Percentiles rank a stretch among this genome's conserved stretches.
Evolutionary conservation across 2,888 invertebrate species (phyloP).

Genomic region (Cynaeus angustus): DNA sequence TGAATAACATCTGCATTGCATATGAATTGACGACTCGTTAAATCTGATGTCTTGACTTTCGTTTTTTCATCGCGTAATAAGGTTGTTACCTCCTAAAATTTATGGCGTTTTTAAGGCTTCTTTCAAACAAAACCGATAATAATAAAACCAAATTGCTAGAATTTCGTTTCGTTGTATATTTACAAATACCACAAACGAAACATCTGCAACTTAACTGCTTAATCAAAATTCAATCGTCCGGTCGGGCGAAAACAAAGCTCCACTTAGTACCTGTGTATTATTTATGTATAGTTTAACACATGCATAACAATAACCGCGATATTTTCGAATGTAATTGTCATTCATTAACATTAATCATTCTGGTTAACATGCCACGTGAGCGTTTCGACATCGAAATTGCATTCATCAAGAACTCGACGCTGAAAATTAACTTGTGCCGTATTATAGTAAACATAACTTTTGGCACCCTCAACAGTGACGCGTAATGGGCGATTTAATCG

Average conservation of each 20-base stretch:
- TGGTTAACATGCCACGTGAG: neutral
- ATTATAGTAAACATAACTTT: conserved; percentile 33
- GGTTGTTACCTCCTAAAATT: conserved; percentile 46
- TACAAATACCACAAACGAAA: conserved; percentile 35
- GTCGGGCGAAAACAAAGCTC: conserved; percentile 12
- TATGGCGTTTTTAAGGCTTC: conserved; percentile 40
- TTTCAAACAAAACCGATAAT: conserved; percentile 34
- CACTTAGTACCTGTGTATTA: conserved; percentile 11
- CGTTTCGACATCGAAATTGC: conserved; percentile 13
- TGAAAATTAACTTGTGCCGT: conserved; percentile 3
- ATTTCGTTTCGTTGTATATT: conserved; percentile 32
- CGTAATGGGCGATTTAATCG: conserved; percentile 29
- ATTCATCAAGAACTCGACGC: conserved; percentile 8
- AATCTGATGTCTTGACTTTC: conserved; percentile 48
- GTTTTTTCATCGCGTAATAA: conserved; percentile 47
- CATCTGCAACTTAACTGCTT: conserved; percentile 34
- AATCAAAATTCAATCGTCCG: conserved; percentile 30
- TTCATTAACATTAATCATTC: conserved; percentile 21
- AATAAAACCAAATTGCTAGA: conserved; percentile 31
- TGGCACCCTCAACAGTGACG: conserved; percentile 28
- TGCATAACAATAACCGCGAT: conserved; percentile 7
- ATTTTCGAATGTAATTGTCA: conserved; percentile 11
- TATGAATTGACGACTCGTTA: conserved; percentile 57
- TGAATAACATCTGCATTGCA: conserved; percentile 58
- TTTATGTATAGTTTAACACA: conserved; percentile 4